Conservation (phyloP, 2,113 vertebrate genomes). For the Trachemys scripta region DNA sequence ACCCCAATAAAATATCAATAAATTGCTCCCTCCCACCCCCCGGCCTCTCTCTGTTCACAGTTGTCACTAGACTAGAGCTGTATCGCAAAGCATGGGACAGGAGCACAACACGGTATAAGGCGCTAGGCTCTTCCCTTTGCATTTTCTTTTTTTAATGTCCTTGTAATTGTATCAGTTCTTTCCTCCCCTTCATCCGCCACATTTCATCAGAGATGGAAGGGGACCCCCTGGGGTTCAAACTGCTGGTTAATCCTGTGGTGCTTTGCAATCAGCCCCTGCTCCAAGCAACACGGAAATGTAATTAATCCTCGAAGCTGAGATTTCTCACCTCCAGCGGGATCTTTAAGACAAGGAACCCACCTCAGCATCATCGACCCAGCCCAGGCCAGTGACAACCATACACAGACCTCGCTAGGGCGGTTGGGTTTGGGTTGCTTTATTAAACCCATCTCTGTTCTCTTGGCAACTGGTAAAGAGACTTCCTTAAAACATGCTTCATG, state of each 20-base stretch:
- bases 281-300: rapidly evolving
- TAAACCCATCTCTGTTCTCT: not conserved
- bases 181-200: not conserved
- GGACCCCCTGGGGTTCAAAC: not conserved
- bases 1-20: not conserved
- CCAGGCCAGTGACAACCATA: not conserved
- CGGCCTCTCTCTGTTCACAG: not conserved
- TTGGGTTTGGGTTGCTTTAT: not conserved
- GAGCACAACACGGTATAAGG: rapidly evolving
- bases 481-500: not conserved
- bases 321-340: rapidly evolving
- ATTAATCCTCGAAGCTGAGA: not conserved
- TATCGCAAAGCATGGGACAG: rapidly evolving
- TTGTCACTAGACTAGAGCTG: not conserved
- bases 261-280: not conserved
- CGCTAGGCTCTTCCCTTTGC: rapidly evolving
- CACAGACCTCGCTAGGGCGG: not conserved
- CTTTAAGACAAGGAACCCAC: not conserved
- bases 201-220: conserved; percentile 6
- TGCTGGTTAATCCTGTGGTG: not conserved
- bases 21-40: not conserved
- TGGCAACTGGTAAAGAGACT: not conserved
- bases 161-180: not conserved
- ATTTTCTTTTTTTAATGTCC: not conserved
- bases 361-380: rapidly evolving